Percentiles rank a stretch among this genome's conserved stretches.
phyloP scores from a whole-genome alignment of 2,113 vertebrate genomes.

The Dasyornis broadbenti region DNA sequence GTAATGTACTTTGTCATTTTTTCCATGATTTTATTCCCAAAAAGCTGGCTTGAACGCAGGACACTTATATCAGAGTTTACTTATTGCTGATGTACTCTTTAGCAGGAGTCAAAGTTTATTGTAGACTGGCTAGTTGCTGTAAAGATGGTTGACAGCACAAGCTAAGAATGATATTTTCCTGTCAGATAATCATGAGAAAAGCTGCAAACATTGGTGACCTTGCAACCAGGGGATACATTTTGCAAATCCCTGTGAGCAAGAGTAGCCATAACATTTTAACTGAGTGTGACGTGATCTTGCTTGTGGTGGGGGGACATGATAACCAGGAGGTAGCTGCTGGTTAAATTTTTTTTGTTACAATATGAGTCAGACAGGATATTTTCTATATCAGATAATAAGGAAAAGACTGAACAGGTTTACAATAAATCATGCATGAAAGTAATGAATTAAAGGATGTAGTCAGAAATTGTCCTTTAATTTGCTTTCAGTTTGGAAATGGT shows the following conservation, averaged over 20 bases:
- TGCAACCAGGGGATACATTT: neutral
- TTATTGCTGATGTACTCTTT: neutral
- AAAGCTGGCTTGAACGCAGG: neutral
- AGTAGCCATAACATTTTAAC: neutral
- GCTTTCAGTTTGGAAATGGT: neutral
- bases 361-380: neutral
- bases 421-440: neutral
- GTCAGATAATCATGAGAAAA: neutral
- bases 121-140: neutral
- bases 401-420: neutral
- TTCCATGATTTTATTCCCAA: neutral
- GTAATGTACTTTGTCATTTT: neutral
- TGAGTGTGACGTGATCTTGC: neutral
- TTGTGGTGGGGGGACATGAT: neutral
- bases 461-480: neutral
- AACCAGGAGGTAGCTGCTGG: neutral
- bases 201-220: neutral
- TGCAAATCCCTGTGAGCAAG: neutral
- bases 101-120: neutral
- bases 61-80: neutral
- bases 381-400: neutral
- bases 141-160: neutral
- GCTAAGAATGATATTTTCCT: neutral
- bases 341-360: neutral
- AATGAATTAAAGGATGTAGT: neutral